A percentile compares a stretch with the other conserved stretches of the same genome.
Conservation (phyloP, 2,797 vertebrate species). For the Calcarius lapponicus region DNA sequence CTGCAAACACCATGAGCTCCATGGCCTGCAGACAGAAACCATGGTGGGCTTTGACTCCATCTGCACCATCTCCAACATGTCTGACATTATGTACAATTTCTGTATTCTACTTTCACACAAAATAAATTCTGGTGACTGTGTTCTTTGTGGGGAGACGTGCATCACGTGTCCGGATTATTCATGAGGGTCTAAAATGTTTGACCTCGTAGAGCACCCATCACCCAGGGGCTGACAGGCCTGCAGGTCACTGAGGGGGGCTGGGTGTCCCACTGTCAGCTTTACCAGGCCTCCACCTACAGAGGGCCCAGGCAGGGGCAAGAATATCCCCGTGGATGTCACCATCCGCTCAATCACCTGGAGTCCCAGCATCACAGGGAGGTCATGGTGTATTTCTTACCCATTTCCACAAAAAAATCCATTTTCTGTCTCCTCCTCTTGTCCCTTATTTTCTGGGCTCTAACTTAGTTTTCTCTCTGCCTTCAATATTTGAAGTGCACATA, state of each 20-base stretch:
- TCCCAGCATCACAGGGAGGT: not conserved
- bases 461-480: not conserved
- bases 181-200: not conserved
- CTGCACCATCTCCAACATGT: not conserved
- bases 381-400: fast-evolving
- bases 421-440: not conserved
- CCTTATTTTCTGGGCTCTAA: not conserved
- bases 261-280: not conserved
- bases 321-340: not conserved
- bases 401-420: not conserved
- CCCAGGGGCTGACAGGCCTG: not conserved
- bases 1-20: not conserved
- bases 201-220: not conserved
- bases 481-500: not conserved
- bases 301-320: not conserved
- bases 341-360: not conserved
- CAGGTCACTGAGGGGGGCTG: not conserved
- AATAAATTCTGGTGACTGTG: not conserved
- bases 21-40: not conserved
- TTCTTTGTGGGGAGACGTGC: not conserved
- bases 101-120: fast-evolving
- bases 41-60: not conserved
- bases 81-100: not conserved
- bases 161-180: not conserved
- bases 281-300: not conserved